A percentile compares a stretch with the other conserved stretches of the same genome.
These are phyloP conservation scores for Heliconius nattereri DNA, from an alignment of 1,140 invertebrate species.

Conservation along the genomic window DNA sequence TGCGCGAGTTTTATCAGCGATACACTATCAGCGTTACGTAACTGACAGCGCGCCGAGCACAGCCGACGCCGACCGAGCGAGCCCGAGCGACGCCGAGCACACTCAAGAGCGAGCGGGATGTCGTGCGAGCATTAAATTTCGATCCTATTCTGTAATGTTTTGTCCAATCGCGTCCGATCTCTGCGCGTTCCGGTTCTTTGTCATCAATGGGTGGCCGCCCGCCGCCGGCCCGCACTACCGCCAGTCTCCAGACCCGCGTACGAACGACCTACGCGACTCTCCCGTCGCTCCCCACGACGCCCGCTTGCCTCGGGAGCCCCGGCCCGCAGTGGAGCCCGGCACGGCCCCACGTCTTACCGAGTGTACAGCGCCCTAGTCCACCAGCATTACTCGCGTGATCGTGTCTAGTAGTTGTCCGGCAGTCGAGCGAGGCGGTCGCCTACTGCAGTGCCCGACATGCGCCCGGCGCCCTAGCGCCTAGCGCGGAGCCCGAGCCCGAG, in stretches of 20 bases:
- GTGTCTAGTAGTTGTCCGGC: constrained; percentile 81
- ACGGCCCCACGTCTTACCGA: constrained; percentile 44
- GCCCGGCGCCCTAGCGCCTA: constrained; percentile 44
- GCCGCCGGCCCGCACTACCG: constrained; percentile 80
- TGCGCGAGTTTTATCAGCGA: constrained; percentile 6
- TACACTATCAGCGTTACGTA: constrained; percentile 13
- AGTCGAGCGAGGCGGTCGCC: constrained; percentile 60
- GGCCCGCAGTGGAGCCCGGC: constrained; percentile 37
- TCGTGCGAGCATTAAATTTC: constrained; percentile 68
- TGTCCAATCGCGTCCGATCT: constrained; percentile 80
- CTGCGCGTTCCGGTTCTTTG: constrained; percentile 82
- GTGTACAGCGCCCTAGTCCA: constrained; percentile 76
- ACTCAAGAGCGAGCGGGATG: constrained; percentile 19
- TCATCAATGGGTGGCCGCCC: constrained; percentile 82
- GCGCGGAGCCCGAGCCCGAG: constrained; percentile 39
- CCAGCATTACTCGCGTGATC: constrained; percentile 54
- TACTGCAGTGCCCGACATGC: constrained; percentile 39
- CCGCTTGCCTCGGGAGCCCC: constrained; percentile 21
- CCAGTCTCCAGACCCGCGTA: constrained; percentile 76
- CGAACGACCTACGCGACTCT: not conserved
- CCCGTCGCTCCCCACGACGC: not conserved
- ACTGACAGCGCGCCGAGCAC: not conserved
- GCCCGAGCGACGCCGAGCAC: not conserved
- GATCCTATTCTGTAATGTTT: constrained; percentile 79
- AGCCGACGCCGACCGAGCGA: not conserved